Evolutionary conservation across 2,113 vertebrate genomes (phyloP), one percentile per base, ranked within the genome.

Genomic region (Podarcis raffonei): DNA sequence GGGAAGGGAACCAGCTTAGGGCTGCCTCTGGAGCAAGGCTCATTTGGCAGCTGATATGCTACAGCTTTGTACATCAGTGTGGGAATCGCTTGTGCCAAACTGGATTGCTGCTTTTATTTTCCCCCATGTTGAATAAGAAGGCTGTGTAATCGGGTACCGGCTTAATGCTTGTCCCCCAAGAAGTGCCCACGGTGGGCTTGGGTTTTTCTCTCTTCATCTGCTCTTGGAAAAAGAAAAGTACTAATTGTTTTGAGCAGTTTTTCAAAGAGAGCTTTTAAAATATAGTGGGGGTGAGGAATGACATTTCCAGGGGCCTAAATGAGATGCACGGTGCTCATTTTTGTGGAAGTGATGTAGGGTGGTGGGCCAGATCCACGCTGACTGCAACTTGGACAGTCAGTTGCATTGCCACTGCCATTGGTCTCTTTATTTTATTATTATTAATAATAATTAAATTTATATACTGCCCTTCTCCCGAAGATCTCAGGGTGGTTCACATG

Each of bases 201-300:
- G 6, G 83, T 90, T 77, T 62, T 72, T 74, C 0, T 2, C 1
- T 0, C 66, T n/a, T 2, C 25, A 39, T 32, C 62, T 39, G 37
- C 13, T 62, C 32, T 1, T 15, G 37, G 12, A 30, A 37, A 13
- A 53, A 42, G 1, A 66, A 59, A 23, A 32, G 8, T 37, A 81
- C 0, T 0, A 48, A 71, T 57, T 74, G 25, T 62, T 42, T 35
- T 59, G 9, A 74, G 13, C 57, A 68, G 37, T 53, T 0, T 84
- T 91, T 94, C 13, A 77, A 82, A 91, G 32, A 30, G 35, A 74
- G 0, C 6, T 3, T 83, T 90, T 68, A 72, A 59, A 74, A 1
- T 53, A 53, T 59, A 57, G 85, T 53, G 48, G 39, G 15, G 7
- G 83, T 88, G 30, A 86, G 6, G 77, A 59, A n/a, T n/a, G 1